Evolutionary conservation across 2,888 invertebrate genomes (phyloP).

Genomic region (Cetonia aurata): DNA sequence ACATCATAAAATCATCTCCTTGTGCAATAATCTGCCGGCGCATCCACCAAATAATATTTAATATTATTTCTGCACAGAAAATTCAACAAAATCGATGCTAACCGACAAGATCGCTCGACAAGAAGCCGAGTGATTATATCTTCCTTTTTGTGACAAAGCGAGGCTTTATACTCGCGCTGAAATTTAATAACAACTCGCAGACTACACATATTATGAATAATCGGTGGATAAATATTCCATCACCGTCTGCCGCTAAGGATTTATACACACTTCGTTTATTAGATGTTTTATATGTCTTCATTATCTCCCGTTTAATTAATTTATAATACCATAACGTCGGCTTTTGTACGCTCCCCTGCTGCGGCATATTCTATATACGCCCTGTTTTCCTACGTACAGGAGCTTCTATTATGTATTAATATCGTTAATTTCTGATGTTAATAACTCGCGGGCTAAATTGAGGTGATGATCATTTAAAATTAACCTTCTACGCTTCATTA

Average conservation of each 20-base stretch:
- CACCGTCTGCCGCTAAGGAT: conserved; percentile 12
- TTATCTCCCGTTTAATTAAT: conserved; percentile 35
- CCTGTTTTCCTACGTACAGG: neutral
- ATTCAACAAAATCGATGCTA: conserved; percentile 2
- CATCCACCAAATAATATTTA: neutral
- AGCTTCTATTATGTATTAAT: conserved; percentile 3
- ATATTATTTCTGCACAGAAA: conserved; percentile 6
- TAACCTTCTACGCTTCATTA: conserved; percentile 19
- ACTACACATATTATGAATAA: neutral
- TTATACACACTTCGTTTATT: conserved; percentile 24
- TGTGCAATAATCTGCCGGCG: neutral
- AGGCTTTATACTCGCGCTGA: too few species aligned
- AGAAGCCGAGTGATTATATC: neutral
- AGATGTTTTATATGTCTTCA: conserved; percentile 24
- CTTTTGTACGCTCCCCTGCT: neutral
- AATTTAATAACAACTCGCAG: conserved; percentile 10
- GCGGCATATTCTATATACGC: neutral
- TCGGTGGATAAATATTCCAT: conserved; percentile 10
- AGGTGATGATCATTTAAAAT: conserved; percentile 31
- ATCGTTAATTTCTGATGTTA: conserved; percentile 35
- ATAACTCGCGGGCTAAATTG: conserved; percentile 16
- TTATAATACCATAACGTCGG: conserved; percentile 32
- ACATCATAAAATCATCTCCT: conserved; percentile 11
- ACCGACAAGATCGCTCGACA: neutral
- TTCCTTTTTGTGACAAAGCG: too few species aligned